Percentiles rank a stretch among this genome's conserved stretches.
Evolutionary conservation across 2,797 vertebrate species (phyloP).

Genomic region (Coendou prehensilis): DNA sequence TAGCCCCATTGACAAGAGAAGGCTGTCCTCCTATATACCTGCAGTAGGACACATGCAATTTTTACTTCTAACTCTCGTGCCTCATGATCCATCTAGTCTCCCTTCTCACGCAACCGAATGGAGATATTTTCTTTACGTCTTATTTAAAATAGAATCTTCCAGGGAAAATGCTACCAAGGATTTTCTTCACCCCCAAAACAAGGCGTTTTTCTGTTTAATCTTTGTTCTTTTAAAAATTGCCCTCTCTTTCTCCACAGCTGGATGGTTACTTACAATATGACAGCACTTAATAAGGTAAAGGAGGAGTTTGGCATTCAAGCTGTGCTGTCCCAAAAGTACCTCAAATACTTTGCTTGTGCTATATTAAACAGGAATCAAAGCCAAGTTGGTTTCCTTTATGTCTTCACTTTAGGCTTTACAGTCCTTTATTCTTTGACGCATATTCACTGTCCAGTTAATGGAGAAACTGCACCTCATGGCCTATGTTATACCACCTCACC

Average conservation of each 20-base stretch:
- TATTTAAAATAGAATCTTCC: conserved; percentile 29
- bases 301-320: neutral
- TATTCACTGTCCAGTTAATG: neutral
- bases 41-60: neutral
- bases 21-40: neutral
- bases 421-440: neutral
- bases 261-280: neutral
- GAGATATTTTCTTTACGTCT: neutral
- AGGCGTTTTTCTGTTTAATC: neutral
- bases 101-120: neutral
- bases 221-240: neutral
- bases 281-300: neutral
- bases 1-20: neutral
- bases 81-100: neutral
- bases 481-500: neutral
- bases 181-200: neutral
- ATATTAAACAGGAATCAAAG: neutral
- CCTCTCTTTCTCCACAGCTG: neutral
- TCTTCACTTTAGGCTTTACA: neutral
- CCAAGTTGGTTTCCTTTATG: neutral
- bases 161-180: neutral
- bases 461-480: neutral
- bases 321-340: neutral
- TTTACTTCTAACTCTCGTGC: neutral
- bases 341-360: neutral